Evolutionary conservation across 2,113 vertebrate genomes (phyloP).

Genomic region (Natator depressus): DNA sequence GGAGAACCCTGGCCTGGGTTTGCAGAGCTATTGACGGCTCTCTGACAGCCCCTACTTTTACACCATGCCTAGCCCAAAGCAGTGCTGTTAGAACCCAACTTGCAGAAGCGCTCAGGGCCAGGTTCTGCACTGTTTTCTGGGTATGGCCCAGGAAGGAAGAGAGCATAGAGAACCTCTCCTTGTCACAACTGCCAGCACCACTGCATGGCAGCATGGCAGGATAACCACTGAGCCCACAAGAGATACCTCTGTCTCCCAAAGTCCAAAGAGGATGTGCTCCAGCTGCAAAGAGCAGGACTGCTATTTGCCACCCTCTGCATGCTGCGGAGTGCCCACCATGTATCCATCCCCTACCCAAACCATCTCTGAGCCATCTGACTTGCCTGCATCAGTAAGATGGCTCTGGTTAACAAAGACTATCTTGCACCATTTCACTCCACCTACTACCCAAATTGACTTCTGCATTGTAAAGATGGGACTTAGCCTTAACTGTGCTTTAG

Average conservation of each 20-base stretch:
- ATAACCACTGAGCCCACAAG: background rate
- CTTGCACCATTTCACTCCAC: background rate
- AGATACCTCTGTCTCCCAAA: background rate
- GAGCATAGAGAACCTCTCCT: background rate
- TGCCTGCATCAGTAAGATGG: background rate
- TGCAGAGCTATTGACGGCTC: background rate
- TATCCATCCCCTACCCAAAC: background rate
- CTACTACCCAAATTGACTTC: background rate
- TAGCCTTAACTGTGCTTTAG: background rate
- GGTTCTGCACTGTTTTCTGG: background rate
- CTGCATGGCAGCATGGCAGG: background rate
- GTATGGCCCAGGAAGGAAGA: background rate
- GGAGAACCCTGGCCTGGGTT: background rate
- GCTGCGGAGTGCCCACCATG: background rate
- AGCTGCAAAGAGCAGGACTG: background rate
- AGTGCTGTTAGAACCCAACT: background rate
- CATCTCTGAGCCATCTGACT: background rate
- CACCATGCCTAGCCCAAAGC: background rate
- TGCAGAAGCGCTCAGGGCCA: background rate
- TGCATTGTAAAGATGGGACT: background rate
- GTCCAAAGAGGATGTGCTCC: background rate
- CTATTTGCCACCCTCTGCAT: background rate
- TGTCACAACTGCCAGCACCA: background rate
- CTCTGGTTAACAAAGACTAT: background rate
- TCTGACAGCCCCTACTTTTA: background rate